A percentile compares a stretch with the other conserved stretches of the same genome.
phyloP scores from a whole-genome alignment of 2,888 invertebrate species.

The Drosophila emarginata region DNA sequence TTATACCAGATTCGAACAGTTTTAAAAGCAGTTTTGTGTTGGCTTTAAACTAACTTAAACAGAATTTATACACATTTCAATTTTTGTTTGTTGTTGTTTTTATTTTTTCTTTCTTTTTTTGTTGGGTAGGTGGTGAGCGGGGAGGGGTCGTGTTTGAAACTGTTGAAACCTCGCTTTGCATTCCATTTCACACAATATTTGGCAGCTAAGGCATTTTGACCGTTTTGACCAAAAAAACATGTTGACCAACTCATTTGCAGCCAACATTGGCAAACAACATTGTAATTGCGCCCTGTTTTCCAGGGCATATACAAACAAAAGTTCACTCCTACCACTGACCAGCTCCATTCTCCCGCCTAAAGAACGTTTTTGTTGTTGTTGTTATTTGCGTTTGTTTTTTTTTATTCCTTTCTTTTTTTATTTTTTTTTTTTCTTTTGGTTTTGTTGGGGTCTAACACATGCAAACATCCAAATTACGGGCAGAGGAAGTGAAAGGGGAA shows the following conservation, averaged over 20 bases:
- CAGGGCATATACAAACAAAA: conserved; percentile 33
- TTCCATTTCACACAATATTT: conserved; percentile 23
- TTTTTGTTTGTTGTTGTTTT: no score
- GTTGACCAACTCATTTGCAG: conserved; percentile 73
- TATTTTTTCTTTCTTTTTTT: background rate
- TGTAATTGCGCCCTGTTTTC: conserved; percentile 66
- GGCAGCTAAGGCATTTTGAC: conserved; percentile 2
- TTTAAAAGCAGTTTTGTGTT: no score
- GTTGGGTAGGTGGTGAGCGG: no score
- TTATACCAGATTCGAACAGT: no score
- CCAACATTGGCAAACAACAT: conserved; percentile 61
- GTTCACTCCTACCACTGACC: conserved; percentile 4
- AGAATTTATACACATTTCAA: no score
- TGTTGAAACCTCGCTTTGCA: background rate
- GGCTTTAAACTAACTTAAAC: no score
- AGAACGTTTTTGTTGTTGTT: background rate
- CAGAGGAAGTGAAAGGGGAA: conserved; percentile 19
- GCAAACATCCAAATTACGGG: conserved; percentile 55
- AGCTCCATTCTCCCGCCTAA: background rate
- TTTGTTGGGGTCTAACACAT: conserved; percentile 52
- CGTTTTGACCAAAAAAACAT: conserved; percentile 46
- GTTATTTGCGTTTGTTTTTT: background rate
- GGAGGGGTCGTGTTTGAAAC: background rate
- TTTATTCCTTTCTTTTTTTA: background rate
- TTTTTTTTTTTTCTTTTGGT: background rate